phyloP scores from a whole-genome alignment of 92 coral and sea anemone genomes.

The Heteractis magnifica region DNA sequence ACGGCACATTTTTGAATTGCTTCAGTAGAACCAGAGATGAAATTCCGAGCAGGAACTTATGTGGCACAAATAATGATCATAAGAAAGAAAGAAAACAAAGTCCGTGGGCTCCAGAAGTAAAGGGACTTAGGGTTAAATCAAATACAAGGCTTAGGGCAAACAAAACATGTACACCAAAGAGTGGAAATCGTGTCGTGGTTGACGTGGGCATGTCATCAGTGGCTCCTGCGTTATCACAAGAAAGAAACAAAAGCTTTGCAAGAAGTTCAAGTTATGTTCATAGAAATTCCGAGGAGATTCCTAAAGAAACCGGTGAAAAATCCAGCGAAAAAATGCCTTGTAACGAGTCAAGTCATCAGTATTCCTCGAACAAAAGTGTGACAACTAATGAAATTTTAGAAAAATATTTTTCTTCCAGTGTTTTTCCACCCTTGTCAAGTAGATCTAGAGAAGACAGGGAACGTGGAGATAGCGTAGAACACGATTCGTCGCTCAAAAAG shows the following conservation, averaged over 20 bases:
- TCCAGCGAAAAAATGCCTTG: background rate
- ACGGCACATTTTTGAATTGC: background rate
- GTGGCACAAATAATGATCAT: background rate
- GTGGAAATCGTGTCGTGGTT: background rate
- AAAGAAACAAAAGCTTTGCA: background rate
- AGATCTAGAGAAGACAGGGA: background rate
- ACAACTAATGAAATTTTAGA: background rate
- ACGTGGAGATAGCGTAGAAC: background rate
- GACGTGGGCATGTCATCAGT: background rate
- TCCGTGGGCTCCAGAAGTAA: background rate
- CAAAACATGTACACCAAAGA: background rate
- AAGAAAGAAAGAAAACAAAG: background rate
- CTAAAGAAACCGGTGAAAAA: background rate
- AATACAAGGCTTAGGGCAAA: background rate
- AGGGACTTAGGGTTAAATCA: background rate
- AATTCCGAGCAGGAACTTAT: background rate
- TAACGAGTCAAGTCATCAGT: background rate
- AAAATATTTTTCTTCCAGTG: constrained; percentile 1
- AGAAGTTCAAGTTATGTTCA: background rate
- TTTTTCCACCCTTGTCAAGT: constrained; percentile 13
- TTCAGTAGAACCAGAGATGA: background rate
- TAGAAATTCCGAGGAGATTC: background rate
- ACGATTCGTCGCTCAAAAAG: background rate
- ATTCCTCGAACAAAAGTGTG: background rate
- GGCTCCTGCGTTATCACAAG: background rate